Evolutionary conservation across 2,888 invertebrate species (phyloP), one percentile per base, ranked within the genome.

Genomic region (Watsonalla cultraria): DNA sequence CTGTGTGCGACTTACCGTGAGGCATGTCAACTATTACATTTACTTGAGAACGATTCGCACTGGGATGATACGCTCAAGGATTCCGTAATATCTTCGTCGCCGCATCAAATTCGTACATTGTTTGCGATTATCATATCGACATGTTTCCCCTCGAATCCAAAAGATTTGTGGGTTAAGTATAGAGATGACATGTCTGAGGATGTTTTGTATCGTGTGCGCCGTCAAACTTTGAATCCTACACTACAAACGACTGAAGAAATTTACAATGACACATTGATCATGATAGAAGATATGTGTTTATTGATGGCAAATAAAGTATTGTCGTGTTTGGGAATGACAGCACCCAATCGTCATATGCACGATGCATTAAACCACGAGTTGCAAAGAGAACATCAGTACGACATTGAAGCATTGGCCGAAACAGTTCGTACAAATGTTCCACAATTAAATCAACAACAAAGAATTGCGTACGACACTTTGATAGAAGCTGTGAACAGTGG

Each of bases 221-320:
- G 6, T 24, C 15, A 24, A 15, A 46, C 24, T 8, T 7, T 2
- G 7, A 58, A 58, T 58, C 15, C 48, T 46, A n/a, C 53, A 54
- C 15, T 58, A n/a, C 50, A 61, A 58, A 56, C 53, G 35, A 57
- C 46, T 34, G 57, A 51, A 52, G 55, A 60, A 51, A 61, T 59
- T 52, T 58, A 57, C 55, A 55, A 60, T 45, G 54, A 58, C 35
- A 52, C 58, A 52, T 58, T 55, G 1, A 51, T 59, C 53, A 55
- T 13, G 47, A 59, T 65, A 49, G 63, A 68, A 34, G 61, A 69
- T 47, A 61, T 65, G 60, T 69, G 65, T 55, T 69, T 66, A 54
- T 54, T 64, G 56, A 64, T 70, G 51, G 51, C 61, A 57, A 68
- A 68, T 56, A 70, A 69, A 63, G 53, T 67, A 65, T 64, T 72